Evolutionary conservation across 2,797 vertebrate species (phyloP).

Genomic region (Myotis planiceps): DNA sequence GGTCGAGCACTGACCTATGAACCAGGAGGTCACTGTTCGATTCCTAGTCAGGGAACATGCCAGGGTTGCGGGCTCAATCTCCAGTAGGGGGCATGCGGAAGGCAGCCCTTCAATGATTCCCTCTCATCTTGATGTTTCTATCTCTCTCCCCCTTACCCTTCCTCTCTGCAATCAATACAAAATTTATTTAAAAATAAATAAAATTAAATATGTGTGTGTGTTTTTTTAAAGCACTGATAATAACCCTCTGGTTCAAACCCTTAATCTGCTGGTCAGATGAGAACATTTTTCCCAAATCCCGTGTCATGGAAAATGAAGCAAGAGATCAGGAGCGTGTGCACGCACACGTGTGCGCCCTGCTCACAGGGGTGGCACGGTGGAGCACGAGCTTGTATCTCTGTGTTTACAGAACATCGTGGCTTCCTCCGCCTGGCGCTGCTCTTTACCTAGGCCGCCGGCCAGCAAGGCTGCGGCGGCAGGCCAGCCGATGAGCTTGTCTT

Average conservation of each 20-base stretch:
- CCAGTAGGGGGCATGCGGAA: no score
- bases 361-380: neutral
- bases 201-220: no score
- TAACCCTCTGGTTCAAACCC: neutral
- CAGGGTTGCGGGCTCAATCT: no score
- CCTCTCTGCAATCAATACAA: no score
- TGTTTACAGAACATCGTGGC: constrained; percentile 45
- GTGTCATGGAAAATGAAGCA: neutral
- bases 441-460: constrained; percentile 25
- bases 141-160: no score
- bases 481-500: neutral
- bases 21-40: no score
- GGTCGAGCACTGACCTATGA: no score
- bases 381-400: neutral
- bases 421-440: constrained; percentile 44
- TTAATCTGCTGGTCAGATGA: neutral
- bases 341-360: no score
- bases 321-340: neutral
- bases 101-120: no score
- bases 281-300: neutral
- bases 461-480: neutral
- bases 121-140: no score
- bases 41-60: no score
- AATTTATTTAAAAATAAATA: no score
- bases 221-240: neutral